Conservation (phyloP, 2,113 vertebrate species). For the Todiramphus saurophagus region DNA sequence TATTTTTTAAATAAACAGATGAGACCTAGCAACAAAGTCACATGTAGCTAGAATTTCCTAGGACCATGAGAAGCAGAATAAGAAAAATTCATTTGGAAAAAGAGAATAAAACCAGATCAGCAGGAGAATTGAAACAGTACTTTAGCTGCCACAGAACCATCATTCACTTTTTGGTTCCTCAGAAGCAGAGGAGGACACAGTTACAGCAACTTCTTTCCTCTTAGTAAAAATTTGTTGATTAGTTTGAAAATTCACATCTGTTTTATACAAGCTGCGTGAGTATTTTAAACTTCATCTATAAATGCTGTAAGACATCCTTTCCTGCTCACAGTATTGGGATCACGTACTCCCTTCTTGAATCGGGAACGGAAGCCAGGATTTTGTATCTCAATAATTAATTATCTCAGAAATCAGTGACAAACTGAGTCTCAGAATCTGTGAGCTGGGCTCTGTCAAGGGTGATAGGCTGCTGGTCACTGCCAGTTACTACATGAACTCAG, state of each 20-base stretch:
- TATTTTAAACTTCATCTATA: slow-evolving; percentile 26
- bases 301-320: slow-evolving; percentile 14
- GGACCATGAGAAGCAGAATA: background rate
- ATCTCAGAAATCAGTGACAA: slow-evolving; percentile 2
- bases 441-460: background rate
- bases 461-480: background rate
- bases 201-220: background rate
- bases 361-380: slow-evolving; percentile 32
- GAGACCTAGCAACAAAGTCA: background rate
- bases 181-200: background rate
- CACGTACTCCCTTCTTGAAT: slow-evolving; percentile 26
- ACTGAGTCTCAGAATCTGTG: background rate
- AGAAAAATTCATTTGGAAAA: background rate
- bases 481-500: background rate
- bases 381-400: background rate
- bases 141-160: background rate
- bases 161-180: background rate
- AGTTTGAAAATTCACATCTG: slow-evolving; percentile 65
- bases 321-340: slow-evolving; percentile 17
- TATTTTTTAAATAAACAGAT: slow-evolving; percentile 21
- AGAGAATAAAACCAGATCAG: background rate
- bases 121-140: background rate
- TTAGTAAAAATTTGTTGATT: background rate
- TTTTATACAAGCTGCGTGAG: slow-evolving; percentile 31
- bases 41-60: background rate